Evolutionary conservation across 2,113 vertebrate genomes (phyloP).

Genomic region (Malurus alboscapulatus): DNA sequence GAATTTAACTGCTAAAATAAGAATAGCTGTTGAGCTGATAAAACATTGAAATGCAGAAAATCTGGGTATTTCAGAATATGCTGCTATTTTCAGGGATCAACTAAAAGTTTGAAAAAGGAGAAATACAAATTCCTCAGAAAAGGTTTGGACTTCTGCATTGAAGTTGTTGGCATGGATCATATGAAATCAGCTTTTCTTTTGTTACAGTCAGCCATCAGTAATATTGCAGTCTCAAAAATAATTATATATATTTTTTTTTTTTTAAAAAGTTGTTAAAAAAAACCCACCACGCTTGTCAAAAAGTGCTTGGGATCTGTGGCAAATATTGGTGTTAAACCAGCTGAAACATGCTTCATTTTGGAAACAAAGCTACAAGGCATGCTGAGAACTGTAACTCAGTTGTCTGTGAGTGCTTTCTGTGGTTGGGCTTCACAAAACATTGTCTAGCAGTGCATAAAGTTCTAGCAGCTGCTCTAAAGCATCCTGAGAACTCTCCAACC

Average conservation of each 20-base stretch:
- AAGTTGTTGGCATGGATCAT: neutral
- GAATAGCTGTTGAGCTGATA: neutral
- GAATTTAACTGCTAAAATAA: neutral
- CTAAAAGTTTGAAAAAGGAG: neutral
- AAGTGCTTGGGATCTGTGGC: neutral
- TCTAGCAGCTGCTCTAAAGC: neutral
- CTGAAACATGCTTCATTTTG: neutral
- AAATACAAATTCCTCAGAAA: neutral
- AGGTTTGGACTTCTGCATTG: neutral
- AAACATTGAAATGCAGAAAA: neutral
- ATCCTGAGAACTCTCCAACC: neutral
- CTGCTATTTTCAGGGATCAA: neutral
- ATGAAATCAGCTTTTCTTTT: neutral
- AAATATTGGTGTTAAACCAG: neutral
- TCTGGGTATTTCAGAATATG: neutral
- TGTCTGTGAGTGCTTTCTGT: neutral
- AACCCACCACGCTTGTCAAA: neutral
- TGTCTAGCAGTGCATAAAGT: neutral
- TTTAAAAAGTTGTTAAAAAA: neutral
- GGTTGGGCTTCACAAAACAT: neutral
- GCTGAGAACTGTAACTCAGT: neutral
- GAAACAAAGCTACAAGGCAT: neutral
- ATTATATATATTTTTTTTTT: no score
- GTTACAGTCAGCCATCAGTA: neutral
- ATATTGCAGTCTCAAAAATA: neutral